These are phyloP conservation scores for Anisognathus igniventris DNA, from an alignment of 2,797 vertebrate species.

Conservation along the genomic window DNA sequence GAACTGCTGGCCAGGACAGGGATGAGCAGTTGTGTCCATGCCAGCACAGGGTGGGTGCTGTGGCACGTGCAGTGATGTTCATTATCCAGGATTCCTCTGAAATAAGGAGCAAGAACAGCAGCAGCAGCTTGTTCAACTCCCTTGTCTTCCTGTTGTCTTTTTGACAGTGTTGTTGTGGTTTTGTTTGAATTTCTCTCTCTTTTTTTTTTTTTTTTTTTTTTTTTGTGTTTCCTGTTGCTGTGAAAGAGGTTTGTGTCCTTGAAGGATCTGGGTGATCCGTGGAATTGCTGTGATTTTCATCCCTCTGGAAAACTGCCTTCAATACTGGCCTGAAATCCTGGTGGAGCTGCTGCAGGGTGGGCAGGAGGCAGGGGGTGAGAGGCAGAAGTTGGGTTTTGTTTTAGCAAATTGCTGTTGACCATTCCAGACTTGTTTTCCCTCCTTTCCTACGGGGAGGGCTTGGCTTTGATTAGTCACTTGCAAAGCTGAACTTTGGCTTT, in stretches of 20 bases:
- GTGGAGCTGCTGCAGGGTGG: neutral
- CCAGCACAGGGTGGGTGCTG: neutral
- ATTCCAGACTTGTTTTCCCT: neutral
- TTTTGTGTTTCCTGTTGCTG: constrained; percentile 49
- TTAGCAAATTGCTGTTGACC: neutral
- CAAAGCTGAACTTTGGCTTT: neutral
- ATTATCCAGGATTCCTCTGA: neutral
- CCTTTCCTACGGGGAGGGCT: neutral
- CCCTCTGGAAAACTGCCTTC: constrained; percentile 12
- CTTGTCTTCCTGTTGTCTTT: constrained; percentile 17
- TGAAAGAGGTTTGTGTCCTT: neutral
- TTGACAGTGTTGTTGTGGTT: constrained; percentile 33
- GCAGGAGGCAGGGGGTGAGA: neutral
- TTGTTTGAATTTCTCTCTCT: constrained; percentile 17
- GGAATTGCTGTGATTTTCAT: constrained; percentile 12
- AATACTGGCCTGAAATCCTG: rapidly evolving
- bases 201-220: neutral
- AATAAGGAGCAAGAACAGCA: neutral
- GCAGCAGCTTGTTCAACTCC: neutral
- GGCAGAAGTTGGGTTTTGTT: neutral
- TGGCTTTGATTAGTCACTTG: neutral
- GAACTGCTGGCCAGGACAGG: neutral
- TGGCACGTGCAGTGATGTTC: neutral
- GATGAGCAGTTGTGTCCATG: neutral
- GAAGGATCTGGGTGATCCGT: neutral